phyloP scores from a whole-genome alignment of 2,797 vertebrate species.

The Peromyscus melanophrys region DNA sequence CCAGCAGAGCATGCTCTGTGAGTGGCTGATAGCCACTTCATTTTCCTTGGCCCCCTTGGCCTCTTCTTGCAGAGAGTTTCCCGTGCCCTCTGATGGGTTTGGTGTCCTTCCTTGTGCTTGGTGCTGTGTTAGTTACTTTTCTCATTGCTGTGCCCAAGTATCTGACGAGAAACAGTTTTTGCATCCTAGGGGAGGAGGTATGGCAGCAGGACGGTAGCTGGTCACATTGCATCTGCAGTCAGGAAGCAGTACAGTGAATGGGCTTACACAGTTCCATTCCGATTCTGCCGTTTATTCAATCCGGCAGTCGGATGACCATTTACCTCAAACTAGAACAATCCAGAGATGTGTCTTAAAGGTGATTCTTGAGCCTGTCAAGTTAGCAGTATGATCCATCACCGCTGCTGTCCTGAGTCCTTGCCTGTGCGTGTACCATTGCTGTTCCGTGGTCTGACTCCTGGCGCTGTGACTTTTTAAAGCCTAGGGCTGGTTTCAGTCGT shows the following conservation, averaged over 20 bases:
- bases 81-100: not conserved
- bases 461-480: not conserved
- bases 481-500: not conserved
- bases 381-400: rapidly evolving
- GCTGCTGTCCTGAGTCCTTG: not conserved
- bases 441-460: not conserved
- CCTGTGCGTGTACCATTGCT: rapidly evolving
- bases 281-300: not conserved
- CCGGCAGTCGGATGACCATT: not conserved
- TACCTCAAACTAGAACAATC: not conserved
- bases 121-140: not conserved
- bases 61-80: not conserved
- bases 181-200: not conserved
- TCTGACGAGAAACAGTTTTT: not conserved
- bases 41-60: not conserved
- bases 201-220: not conserved
- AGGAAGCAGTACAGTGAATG: not conserved
- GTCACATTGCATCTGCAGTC: not conserved
- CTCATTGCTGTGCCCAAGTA: not conserved
- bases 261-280: no score
- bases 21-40: not conserved
- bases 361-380: not conserved
- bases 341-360: not conserved
- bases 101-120: not conserved
- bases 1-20: not conserved